Evolutionary conservation across 2,888 invertebrate genomes (phyloP), one percentile per base, ranked within the genome.

Genomic region (Drosophila subquinaria): DNA sequence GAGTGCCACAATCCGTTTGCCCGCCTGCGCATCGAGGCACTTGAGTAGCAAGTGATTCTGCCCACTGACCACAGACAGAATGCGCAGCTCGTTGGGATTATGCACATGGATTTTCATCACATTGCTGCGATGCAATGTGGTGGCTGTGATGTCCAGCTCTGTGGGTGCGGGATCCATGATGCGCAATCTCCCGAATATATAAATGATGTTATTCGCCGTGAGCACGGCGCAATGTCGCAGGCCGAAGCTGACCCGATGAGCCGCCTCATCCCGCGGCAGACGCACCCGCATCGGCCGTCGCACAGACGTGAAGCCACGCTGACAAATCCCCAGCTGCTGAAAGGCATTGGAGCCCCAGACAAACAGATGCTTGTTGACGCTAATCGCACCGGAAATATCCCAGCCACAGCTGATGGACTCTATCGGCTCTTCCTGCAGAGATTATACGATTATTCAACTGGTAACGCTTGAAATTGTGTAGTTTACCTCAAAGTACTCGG

Each of bases 261-360:
- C 89, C 0, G 68, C 63, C 79, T 93, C 92, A 27, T 90, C 91
- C 0, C 90, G 89, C 0, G 92, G 93, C 35, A 93, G 55, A 15
- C 76, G 79, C 48, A 93, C 82, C 0, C 82, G 78, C 72, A 92
- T 77, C n/a, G 93, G 93, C 9, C 87, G 77, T 4, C 90, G 88
- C 9, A 93, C 93, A 5, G 90, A 81, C 36, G 82, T 84, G 51
- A 92, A 92, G 11, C 92, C 92, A 1, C 92, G 90, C 57, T 92
- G 91, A 90, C 94, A 94, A 35, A 96, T 93, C 13, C 97, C 97
- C 60, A 97, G 93, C 90, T 97, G 97, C 20, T 96, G 96, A 90
- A 95, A 95, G 70, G 94, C 94, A 91, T 97, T 97, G 23, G 96
- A 96, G 5, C 98, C 97, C 97, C 97, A 97, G 3, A 96, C 95